phyloP scores from a whole-genome alignment of 2,797 vertebrate genomes.

The Coranthus polyacanthus region DNA sequence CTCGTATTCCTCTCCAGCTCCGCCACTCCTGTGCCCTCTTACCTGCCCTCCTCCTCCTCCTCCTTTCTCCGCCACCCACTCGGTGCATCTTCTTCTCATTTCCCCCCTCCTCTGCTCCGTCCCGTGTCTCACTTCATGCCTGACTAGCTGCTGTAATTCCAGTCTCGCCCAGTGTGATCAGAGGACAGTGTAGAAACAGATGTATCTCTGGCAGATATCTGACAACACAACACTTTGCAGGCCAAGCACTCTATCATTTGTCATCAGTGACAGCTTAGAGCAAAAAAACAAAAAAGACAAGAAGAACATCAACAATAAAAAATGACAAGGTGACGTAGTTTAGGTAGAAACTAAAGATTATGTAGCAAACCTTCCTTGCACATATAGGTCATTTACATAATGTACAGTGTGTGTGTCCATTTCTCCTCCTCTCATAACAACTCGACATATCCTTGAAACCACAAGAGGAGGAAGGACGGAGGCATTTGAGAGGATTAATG shows the following conservation, averaged over 20 bases:
- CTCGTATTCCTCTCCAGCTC: not conserved
- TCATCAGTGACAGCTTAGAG: constrained; percentile 74
- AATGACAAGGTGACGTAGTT: constrained; percentile 15
- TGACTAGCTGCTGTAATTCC: constrained; percentile 68
- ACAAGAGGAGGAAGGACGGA: constrained; percentile 32
- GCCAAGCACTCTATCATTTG: constrained; percentile 68
- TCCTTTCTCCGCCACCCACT: not conserved
- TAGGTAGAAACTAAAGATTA: constrained; percentile 4
- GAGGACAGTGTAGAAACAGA: constrained; percentile 74
- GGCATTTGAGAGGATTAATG: constrained; percentile 41
- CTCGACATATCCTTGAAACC: constrained; percentile 10
- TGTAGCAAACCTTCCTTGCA: constrained; percentile 9
- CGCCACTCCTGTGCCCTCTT: not conserved
- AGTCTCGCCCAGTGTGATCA: constrained; percentile 60
- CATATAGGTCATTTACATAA: not conserved
- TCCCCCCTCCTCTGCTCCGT: constrained; percentile 15
- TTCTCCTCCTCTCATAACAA: constrained; percentile 1
- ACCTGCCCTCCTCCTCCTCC: constrained; percentile 1
- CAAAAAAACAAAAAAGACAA: constrained; percentile 33
- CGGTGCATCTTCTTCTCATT: constrained; percentile 2
- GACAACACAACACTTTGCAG: constrained; percentile 69
- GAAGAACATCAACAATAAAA: constrained; percentile 10
- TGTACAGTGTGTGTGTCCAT: not conserved
- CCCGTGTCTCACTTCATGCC: constrained; percentile 63
- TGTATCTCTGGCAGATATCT: constrained; percentile 71